Percentiles rank a stretch among this genome's conserved stretches.
Evolutionary conservation across 2,113 vertebrate species (phyloP).

Genomic region (Eurystomus gularis): DNA sequence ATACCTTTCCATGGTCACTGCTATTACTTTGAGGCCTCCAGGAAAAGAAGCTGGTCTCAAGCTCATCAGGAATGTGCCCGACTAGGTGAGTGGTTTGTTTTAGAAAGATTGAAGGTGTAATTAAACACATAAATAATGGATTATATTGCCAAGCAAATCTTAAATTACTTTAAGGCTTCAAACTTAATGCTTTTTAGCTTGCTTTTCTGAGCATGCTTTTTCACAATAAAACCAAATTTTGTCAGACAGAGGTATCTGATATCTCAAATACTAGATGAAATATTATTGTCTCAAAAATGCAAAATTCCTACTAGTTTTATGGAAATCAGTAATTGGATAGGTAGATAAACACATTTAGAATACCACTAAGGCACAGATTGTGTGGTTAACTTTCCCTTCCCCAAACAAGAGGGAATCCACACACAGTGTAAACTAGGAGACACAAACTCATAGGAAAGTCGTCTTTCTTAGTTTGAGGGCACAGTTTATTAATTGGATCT

Average conservation of each 20-base stretch:
- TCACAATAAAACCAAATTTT: neutral
- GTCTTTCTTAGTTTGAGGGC: neutral
- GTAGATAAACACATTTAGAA: neutral
- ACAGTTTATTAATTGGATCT: neutral
- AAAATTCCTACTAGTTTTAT: neutral
- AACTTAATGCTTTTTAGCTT: neutral
- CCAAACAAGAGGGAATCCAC: neutral
- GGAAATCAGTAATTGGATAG: neutral
- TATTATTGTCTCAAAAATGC: neutral
- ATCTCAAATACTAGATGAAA: neutral
- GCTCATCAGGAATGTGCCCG: conserved; percentile 83
- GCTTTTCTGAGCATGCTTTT: neutral
- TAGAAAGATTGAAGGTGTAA: neutral
- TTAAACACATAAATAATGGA: neutral
- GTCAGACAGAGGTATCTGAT: neutral
- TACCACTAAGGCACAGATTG: neutral
- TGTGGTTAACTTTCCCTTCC: neutral
- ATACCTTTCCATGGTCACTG: conserved; percentile 88
- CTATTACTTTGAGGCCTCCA: conserved; percentile 78
- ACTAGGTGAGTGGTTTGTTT: conserved; percentile 74
- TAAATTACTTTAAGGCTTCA: neutral
- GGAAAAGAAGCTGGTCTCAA: conserved; percentile 78
- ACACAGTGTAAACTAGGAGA: neutral
- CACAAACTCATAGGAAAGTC: neutral
- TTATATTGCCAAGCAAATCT: neutral